Base-by-base conservation (phyloP, 2,797 vertebrate genomes). In the Peromyscus aztecus region DNA sequence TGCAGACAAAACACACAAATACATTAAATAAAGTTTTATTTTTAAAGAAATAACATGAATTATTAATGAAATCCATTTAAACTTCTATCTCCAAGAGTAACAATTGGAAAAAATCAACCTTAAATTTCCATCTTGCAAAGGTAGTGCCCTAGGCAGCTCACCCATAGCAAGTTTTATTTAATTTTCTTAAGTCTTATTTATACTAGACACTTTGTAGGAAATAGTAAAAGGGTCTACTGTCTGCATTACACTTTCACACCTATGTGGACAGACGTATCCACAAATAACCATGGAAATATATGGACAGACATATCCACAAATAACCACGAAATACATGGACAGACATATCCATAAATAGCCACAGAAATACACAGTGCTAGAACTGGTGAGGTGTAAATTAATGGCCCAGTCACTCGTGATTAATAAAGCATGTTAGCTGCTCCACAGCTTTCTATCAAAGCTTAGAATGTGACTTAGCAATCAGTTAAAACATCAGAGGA, bases 101-200 rank as follows among this genome's bases (percentile, higher is more conserved):
- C 27, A 17, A 11, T 80, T 92, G 85, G 3, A 3, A 77, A 65
- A 93, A 83, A 77, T 52, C 10, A 76, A 91, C 40, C 71, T 69
- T 82, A 61, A 94, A 81, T 90, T 89, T 90, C 23, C 17, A 43
- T 87, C n/a, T 89, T 61, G 27, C 87, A 76, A 94, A 89, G n/a
- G 23, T 52, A 80, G 27, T 61, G 14, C 55, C 57, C 40, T 29
- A 95, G 84, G 73, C 12, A 85, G 23, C 63, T 83, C 34, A 65
- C 21, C 69, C 12, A 75, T n/a, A 52, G n/a, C 55, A 43, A 81
- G 52, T 63, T 91, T 95, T 19, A 73, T 78, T 89, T 76, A 84
- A 76, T 46, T 91, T 46, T 82, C 37, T 73, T 55, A 92, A 34
- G 81, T 55, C 59, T 91, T 90, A 73, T 57, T 81, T 93, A 96